Evolutionary conservation across 2,797 vertebrate species (phyloP), one percentile per base, ranked within the genome.

Genomic region (Coranthus polyacanthus): DNA sequence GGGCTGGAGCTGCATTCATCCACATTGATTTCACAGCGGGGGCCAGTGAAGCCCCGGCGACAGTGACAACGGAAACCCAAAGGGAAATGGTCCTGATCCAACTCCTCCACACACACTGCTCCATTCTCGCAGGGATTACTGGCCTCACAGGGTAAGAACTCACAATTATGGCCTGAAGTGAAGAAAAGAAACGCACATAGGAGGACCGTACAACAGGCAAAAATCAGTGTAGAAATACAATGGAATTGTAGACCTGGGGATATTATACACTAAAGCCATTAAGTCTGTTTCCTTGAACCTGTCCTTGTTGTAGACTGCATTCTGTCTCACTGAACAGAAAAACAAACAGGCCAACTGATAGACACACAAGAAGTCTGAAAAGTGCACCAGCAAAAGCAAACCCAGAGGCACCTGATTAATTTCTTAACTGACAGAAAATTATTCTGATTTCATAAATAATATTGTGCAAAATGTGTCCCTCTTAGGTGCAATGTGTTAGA

Each of bases 1-100:
- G 95, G 94, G 86, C 73, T 92, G 64, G 94, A 95, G 64, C 81
- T 88, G 89, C 94, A 95, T 85, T 96, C 94, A 38, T 95, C 92
- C 85, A 94, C 88, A 80, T 92, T 94, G 92, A 94, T 90, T 90
- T 97, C 96, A 81, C 95, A 95, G 79, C 87, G 89, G 22, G 93
- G 92, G n/a, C 92, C 94, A 9, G 88, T 53, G 86, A 95, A 96
- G 60, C 93, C 95, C 49, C 78, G 87, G 50, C 42, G 76, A 79
- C 95, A 95, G 59, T 78, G 92, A 78, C 95, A 95, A 65, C 92
- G 92, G 84, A 95, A 95, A 68, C 94, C 94, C 73, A 90, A 86
- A 79, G 93, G 92, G 83, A 94, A 95, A 78, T 57, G 52, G 32
- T 91, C 78, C 66, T 90, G 82, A 90, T 95, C 89, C 55, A 75